Evolutionary conservation across 2,113 vertebrate genomes (phyloP).

Genomic region (Panurus biarmicus): DNA sequence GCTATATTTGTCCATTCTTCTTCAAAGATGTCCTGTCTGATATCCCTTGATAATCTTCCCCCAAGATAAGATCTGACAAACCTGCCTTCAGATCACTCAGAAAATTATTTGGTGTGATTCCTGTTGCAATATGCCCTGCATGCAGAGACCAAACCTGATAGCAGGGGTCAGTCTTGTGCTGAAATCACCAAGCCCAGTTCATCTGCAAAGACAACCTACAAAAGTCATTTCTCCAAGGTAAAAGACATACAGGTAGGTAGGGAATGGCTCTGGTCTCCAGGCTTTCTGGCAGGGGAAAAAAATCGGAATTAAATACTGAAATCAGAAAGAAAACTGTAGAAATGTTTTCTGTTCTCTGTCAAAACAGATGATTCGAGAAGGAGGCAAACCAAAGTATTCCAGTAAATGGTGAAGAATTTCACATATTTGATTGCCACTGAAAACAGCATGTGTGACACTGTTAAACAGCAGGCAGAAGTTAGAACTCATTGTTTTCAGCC

Average conservation of each 20-base stretch:
- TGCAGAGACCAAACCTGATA: neutral
- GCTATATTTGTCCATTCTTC: neutral
- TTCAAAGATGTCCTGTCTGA: neutral
- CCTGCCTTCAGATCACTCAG: neutral
- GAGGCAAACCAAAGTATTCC: neutral
- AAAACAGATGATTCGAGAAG: neutral
- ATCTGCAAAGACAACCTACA: neutral
- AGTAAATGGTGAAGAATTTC: neutral
- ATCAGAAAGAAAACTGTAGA: neutral
- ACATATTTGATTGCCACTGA: neutral
- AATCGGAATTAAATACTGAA: neutral
- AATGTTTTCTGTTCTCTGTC: neutral
- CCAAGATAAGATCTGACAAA: neutral
- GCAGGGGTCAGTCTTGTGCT: neutral
- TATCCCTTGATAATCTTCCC: neutral
- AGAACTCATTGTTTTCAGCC: neutral
- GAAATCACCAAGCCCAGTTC: neutral
- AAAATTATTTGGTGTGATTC: neutral
- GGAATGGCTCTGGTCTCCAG: neutral
- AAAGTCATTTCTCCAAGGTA: neutral
- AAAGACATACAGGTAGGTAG: neutral
- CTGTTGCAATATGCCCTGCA: neutral
- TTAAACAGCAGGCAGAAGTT: neutral
- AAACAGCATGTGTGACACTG: fast-evolving
- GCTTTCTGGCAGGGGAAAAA: neutral